Base-by-base conservation (phyloP, 92 coral and sea anemone species). In the Virgularia gustaviana region DNA sequence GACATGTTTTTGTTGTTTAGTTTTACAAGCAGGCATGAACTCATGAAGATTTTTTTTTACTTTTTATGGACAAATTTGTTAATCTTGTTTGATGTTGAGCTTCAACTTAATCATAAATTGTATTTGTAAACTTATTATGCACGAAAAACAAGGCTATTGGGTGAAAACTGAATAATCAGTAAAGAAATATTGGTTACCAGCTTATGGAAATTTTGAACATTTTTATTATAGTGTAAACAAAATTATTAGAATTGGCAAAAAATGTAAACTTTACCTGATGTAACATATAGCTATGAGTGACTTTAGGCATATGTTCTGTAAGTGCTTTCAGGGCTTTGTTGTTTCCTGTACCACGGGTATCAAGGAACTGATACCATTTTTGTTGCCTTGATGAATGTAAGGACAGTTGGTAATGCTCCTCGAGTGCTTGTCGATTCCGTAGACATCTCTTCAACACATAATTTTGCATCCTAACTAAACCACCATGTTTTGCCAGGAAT, bases 361-460 rank as follows among this genome's bases (percentile, higher is more conserved):
- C 99, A 43, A 94, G 80, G 80, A 90, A 94, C 72, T 89, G 99
- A 83, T 94, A 94, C 99, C 99, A 94, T 62, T 89, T 94, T 80
- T 94, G 99, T 73, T 94, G 99, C 71, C 99, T 83, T 8, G 99
- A 94, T 25, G 99, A 94, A 64, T 94, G 99, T 37, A 94, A 79
- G 16, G 99, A 94, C 42, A 94, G 79, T 70, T 89, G 99, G 78
- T 86, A 94, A 62, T 94, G 99, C 77, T 94, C 99, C 72, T 94
- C 99, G 41, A 94, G 83, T 30, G 99, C 99, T 81, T 94, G 99
- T 55, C 99, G 83, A 78, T 94, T 94, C 70, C 99, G 82, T 37
- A 94, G 83, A 72, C 99, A 94, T 78, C 99, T 81, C 80, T 90
- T 87, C 31, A 94, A 86, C 25, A 94, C 99, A 87, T 94, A 94